Conservation (phyloP, 2,113 vertebrate species). For the Lepus americanus region DNA sequence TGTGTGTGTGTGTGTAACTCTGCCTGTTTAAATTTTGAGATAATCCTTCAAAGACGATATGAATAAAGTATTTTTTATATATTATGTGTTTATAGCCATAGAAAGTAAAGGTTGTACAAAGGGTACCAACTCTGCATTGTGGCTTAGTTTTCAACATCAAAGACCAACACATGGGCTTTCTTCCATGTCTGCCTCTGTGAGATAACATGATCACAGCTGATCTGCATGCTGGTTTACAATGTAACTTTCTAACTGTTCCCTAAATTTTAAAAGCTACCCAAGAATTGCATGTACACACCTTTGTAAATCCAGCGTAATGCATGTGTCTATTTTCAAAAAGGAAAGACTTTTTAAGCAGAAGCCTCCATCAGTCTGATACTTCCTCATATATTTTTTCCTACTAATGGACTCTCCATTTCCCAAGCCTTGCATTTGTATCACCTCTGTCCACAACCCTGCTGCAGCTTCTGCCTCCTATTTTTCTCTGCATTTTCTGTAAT, state of each 20-base stretch:
- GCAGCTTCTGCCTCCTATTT: background rate
- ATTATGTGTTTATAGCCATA: too few species aligned
- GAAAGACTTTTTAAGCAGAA: background rate
- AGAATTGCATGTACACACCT: background rate
- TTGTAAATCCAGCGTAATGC: background rate
- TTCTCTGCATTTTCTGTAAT: background rate
- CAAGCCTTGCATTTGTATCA: background rate
- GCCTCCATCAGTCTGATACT: too few species aligned
- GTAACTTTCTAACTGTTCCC: background rate
- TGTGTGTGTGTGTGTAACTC: too few species aligned
- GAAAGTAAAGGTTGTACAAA: background rate
- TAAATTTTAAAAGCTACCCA: background rate
- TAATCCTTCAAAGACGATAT: background rate
- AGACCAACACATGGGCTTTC: background rate
- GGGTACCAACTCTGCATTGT: background rate
- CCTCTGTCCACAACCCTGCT: background rate
- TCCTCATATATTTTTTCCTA: background rate
- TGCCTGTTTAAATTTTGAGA: background rate
- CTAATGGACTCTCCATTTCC: background rate
- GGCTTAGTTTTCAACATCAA: conserved; percentile 30
- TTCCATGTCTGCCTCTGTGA: background rate
- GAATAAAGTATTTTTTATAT: conserved; percentile 14
- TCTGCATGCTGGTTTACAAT: background rate
- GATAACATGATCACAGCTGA: background rate
- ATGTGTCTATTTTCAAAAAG: background rate